A percentile compares a stretch with the other conserved stretches of the same genome.
phyloP scores from a whole-genome alignment of 2,113 vertebrate genomes.

The Pogona vitticeps region DNA sequence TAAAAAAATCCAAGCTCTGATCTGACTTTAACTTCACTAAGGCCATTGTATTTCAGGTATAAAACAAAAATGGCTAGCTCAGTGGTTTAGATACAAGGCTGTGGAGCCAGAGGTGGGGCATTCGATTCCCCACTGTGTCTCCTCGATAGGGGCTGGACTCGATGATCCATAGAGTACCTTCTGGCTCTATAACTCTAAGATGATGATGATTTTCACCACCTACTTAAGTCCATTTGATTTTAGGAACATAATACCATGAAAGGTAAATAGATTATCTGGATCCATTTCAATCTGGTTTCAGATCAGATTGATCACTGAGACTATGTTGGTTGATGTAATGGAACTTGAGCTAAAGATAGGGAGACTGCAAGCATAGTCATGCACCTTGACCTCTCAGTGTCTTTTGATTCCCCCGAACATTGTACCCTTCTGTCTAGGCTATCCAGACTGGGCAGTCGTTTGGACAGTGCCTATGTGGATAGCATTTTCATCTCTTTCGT shows the following conservation, averaged over 20 bases:
- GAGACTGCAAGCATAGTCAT: neutral
- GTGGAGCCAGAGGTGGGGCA: too few relatives aligned
- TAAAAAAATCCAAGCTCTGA: too few relatives aligned
- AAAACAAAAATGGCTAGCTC: neutral
- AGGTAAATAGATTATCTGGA: constrained; percentile 28
- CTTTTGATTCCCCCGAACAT: neutral
- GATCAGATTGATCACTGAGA: neutral
- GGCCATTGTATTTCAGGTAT: neutral
- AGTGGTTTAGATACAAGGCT: too few relatives aligned
- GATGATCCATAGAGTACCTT: too few relatives aligned
- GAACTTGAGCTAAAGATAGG: neutral
- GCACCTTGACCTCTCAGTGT: neutral
- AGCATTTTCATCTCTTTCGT: too few relatives aligned
- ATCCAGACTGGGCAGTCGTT: neutral
- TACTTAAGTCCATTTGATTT: constrained; percentile 48
- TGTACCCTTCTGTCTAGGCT: neutral
- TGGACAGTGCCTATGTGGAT: neutral
- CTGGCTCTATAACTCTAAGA: too few relatives aligned
- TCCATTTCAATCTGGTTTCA: neutral
- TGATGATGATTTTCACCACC: constrained; percentile 53
- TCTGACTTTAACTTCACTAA: neutral
- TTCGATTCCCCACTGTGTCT: too few relatives aligned
- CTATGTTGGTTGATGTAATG: neutral
- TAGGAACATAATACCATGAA: constrained; percentile 63
- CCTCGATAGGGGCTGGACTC: too few relatives aligned